Conservation (phyloP, 92 coral and sea anemone genomes). For the Phenganax marumi region DNA sequence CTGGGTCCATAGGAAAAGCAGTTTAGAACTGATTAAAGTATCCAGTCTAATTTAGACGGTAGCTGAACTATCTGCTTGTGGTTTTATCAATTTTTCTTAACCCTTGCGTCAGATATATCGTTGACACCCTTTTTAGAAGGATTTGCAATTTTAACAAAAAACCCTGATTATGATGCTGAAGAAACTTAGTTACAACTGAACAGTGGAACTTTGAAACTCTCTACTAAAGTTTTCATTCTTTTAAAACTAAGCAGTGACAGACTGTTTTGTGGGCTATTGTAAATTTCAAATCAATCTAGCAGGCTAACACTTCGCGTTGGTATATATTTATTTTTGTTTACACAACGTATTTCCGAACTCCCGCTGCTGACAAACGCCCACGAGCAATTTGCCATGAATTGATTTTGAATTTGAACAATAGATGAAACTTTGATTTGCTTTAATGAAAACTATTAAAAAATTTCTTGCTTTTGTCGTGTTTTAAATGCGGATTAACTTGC, state of each 20-base stretch:
- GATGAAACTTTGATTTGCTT: too few species aligned
- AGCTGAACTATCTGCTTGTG: not conserved
- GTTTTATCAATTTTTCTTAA: slow-evolving; percentile 13
- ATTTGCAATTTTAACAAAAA: slow-evolving; percentile 86
- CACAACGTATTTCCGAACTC: not conserved
- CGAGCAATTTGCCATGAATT: not conserved
- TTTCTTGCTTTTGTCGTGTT: too few species aligned
- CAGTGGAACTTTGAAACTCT: too few species aligned
- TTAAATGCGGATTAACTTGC: too few species aligned
- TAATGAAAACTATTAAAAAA: too few species aligned
- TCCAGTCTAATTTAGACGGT: slow-evolving; percentile 21
- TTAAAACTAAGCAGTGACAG: too few species aligned
- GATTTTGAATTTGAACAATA: too few species aligned
- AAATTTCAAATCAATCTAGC: not conserved
- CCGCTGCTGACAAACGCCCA: slow-evolving; percentile 2
- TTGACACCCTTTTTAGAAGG: slow-evolving; percentile 95
- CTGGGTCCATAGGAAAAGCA: not conserved
- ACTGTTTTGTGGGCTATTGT: too few species aligned
- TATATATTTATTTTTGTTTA: not conserved
- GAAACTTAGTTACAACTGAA: not conserved
- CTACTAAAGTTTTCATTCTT: too few species aligned
- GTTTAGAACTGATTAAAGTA: not conserved
- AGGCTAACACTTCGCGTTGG: too few species aligned
- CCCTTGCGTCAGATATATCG: slow-evolving; percentile 65
- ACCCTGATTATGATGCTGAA: slow-evolving; percentile 82